phyloP scores from a whole-genome alignment of 1,140 invertebrate species.

The Trichonephila clavata region DNA sequence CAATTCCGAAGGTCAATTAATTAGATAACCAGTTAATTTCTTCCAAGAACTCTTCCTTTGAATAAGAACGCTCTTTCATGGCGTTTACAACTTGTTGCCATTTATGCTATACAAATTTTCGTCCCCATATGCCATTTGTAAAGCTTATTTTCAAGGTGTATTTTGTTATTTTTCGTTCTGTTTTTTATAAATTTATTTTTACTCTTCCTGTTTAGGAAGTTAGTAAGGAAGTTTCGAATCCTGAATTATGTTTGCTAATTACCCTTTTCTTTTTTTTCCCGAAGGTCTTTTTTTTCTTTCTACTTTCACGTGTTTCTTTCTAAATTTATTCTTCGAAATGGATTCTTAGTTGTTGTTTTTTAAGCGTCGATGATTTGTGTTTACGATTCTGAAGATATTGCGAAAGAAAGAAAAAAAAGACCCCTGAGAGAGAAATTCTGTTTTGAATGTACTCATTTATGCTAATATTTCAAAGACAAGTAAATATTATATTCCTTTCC shows the following conservation, averaged over 20 bases:
- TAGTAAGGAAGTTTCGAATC: neutral
- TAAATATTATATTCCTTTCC: too few species aligned
- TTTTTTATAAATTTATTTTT: too few species aligned
- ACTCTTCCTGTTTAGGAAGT: neutral
- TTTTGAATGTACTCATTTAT: too few species aligned
- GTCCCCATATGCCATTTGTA: neutral
- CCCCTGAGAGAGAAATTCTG: too few species aligned
- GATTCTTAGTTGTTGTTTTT: neutral
- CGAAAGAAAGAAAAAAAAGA: too few species aligned
- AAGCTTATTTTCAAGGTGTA: neutral
- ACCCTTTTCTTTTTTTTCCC: neutral
- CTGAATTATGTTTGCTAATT: neutral
- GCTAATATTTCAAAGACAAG: too few species aligned
- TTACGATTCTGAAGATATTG: too few species aligned
- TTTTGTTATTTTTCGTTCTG: neutral
- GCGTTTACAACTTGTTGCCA: neutral
- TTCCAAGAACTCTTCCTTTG: neutral
- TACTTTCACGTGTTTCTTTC: neutral
- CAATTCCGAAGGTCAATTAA: conserved; percentile 33
- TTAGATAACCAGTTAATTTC: conserved; percentile 15
- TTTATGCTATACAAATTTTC: neutral
- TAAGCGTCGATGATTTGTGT: too few species aligned
- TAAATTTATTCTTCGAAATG: neutral
- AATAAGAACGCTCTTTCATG: neutral
- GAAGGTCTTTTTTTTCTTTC: neutral